Evolutionary conservation across 37 sponge, comb jelly and placozoan genomes (phyloP).

Genomic region (Spongilla lacustris): DNA sequence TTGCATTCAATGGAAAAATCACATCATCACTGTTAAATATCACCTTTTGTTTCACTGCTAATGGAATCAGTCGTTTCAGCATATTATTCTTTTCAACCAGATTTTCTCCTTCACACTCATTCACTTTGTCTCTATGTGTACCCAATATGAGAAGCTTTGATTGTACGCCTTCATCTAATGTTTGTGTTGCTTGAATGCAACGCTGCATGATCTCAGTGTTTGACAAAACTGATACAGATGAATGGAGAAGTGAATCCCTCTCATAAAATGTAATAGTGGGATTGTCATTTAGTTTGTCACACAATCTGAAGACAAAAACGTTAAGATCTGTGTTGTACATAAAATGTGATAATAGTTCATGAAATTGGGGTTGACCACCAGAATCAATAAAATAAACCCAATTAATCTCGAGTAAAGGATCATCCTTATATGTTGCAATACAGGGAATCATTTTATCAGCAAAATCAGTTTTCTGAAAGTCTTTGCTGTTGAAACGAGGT

Average conservation of each 20-base stretch:
- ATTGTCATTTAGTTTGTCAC: not conserved
- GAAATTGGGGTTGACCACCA: conserved; percentile 7
- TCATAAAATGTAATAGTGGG: not conserved
- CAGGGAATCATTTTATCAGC: not conserved
- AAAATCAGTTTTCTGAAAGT: not conserved
- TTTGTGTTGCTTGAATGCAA: not conserved
- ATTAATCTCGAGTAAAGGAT: not conserved
- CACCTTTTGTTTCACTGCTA: not conserved
- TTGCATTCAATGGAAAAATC: not conserved
- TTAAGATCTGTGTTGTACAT: not conserved
- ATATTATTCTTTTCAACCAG: not conserved
- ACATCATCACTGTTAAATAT: not conserved
- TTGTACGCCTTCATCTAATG: not conserved
- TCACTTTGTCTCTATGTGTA: not conserved
- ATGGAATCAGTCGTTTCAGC: not conserved
- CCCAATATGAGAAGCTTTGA: not conserved
- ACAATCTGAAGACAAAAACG: not conserved
- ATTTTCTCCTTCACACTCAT: not conserved
- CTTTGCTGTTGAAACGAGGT: not conserved
- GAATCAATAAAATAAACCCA: conserved; percentile 10
- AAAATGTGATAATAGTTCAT: not conserved
- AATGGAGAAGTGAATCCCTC: not conserved
- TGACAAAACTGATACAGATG: not conserved
- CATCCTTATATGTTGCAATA: not conserved
- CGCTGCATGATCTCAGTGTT: not conserved